Conservation (phyloP, 2,113 vertebrate species). For the Conger conger region DNA sequence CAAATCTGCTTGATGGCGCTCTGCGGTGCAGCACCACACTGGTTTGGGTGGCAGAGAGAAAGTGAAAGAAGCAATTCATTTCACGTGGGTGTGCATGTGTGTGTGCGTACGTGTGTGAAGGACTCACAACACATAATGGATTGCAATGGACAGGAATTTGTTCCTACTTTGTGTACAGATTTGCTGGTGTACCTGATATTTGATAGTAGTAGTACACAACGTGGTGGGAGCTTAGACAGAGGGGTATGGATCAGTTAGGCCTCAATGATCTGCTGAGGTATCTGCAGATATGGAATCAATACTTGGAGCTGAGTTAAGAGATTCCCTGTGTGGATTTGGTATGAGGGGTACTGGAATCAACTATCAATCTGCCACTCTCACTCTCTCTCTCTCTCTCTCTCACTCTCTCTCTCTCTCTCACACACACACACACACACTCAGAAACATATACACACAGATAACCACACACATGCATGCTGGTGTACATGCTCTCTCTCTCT, state of each 20-base stretch:
- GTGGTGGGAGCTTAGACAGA: neutral
- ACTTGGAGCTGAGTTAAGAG: neutral
- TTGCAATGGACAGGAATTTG: neutral
- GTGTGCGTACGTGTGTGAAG: too few species aligned
- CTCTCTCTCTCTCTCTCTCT: slow-evolving; percentile 55
- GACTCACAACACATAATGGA: too few species aligned
- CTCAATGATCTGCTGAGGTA: neutral
- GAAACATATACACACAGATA: neutral
- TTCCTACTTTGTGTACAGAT: neutral
- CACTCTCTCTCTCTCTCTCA: slow-evolving; percentile 15
- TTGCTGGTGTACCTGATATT: neutral
- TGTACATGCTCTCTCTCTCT: too few species aligned
- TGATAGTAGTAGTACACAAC: neutral
- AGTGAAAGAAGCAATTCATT: neutral
- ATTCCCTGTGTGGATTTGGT: neutral
- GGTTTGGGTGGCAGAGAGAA: neutral
- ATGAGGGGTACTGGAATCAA: neutral
- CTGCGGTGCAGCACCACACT: slow-evolving; percentile 19
- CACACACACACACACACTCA: neutral
- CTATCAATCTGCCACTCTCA: slow-evolving; percentile 26
- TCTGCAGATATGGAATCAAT: neutral
- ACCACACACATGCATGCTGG: slow-evolving; percentile 19
- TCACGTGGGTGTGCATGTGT: too few species aligned
- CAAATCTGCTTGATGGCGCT: slow-evolving; percentile 56
- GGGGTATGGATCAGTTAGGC: neutral